Evolutionary conservation across 1,140 invertebrate genomes (phyloP).

Genomic region (Drosophila leontia): DNA sequence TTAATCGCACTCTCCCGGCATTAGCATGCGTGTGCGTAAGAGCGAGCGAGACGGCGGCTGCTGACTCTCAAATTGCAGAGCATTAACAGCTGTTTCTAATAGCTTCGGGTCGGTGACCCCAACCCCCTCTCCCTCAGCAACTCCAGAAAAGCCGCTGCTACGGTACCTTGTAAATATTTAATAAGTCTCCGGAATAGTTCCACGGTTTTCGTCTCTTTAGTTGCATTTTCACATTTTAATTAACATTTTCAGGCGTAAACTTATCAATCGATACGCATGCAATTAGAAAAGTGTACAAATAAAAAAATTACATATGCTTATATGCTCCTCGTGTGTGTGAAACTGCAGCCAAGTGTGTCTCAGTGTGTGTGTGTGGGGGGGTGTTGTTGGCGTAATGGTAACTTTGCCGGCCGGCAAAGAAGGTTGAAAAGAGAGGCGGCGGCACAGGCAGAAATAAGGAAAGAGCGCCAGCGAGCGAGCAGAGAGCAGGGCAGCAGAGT

Average conservation of each 20-base stretch:
- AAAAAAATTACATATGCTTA: constrained; percentile 45
- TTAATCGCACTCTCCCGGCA: constrained; percentile 59
- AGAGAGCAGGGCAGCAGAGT: constrained; percentile 21
- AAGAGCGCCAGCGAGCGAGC: constrained; percentile 18
- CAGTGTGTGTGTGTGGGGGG: constrained; percentile 4
- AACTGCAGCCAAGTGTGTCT: constrained; percentile 36
- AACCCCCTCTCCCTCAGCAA: neutral
- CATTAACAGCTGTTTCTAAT: constrained; percentile 23
- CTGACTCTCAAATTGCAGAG: constrained; percentile 14
- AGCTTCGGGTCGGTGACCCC: constrained; percentile 23
- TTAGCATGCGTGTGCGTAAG: constrained; percentile 28
- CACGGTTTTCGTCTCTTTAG: constrained; percentile 26
- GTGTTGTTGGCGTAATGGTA: constrained; percentile 19
- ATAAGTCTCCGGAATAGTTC: constrained; percentile 10
- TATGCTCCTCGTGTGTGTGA: constrained; percentile 23
- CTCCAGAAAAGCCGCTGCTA: constrained; percentile 13
- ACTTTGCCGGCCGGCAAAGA: constrained; percentile 67
- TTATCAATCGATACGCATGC: constrained; percentile 71
- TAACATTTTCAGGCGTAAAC: constrained; percentile 75
- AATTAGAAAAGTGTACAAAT: constrained; percentile 74
- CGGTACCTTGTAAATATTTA: constrained; percentile 15
- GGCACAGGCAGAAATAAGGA: constrained; percentile 8
- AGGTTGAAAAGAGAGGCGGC: constrained; percentile 5
- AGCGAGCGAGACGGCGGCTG: neutral
- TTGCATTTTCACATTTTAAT: constrained; percentile 79